phyloP scores from a whole-genome alignment of 2,888 invertebrate genomes.

The Bedellia somnulentella region DNA sequence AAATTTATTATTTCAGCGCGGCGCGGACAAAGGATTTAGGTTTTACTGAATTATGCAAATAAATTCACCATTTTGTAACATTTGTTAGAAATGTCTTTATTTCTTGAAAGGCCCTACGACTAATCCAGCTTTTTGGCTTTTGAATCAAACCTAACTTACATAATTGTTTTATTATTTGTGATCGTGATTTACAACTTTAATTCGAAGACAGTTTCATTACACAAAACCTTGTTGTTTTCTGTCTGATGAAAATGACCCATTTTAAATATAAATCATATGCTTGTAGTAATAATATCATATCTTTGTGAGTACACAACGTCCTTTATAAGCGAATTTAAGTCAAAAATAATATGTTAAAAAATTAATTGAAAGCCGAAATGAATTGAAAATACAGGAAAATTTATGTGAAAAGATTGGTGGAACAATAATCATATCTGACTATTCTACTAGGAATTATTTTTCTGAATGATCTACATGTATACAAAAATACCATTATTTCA shows the following conservation, averaged over 20 bases:
- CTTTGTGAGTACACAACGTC: conserved; percentile 6
- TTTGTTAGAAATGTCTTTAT: conserved; percentile 58
- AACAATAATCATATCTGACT: no score
- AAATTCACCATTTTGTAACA: conserved; percentile 60
- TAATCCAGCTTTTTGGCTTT: conserved; percentile 40
- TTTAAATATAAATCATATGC: conserved; percentile 19
- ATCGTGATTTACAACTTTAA: conserved; percentile 17
- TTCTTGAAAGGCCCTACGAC: conserved; percentile 46
- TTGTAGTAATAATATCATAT: conserved; percentile 16
- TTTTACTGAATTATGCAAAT: conserved; percentile 57
- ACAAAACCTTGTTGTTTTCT: no score
- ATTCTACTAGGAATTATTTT: no score
- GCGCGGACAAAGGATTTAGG: conserved; percentile 55
- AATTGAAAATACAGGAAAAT: no score
- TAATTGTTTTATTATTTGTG: conserved; percentile 21
- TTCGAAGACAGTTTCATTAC: conserved; percentile 12
- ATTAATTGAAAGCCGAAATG: no score
- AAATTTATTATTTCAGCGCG: conserved; percentile 54
- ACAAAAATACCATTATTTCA: no score
- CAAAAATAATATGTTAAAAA: no score
- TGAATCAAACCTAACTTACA: conserved; percentile 31
- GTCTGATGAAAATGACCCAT: no score
- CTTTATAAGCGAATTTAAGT: neutral
- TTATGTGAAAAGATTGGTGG: no score
- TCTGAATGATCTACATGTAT: no score